Base-by-base conservation (phyloP, 1,140 invertebrate genomes). In the Protaetia brevitarsis region DNA sequence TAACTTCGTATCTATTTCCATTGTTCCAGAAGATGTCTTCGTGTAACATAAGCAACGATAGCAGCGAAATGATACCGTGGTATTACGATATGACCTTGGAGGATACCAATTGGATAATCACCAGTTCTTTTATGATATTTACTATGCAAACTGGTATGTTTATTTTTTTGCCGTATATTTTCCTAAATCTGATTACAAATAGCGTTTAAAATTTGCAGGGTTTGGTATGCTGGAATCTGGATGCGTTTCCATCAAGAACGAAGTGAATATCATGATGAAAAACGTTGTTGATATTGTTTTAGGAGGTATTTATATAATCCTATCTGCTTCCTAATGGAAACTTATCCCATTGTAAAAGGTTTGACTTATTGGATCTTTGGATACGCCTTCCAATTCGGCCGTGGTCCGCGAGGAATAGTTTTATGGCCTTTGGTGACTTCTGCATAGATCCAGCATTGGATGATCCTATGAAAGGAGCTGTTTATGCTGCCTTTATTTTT, bases 231-330 rank as follows among this genome's bases (percentile, higher is more conserved):
- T 97, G 61, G 94, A 97, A 77, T 94, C 92, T 0, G 95, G 95
- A 4, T 94, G 92, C 71, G 94, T 96, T 0, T 94, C 92, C 0
- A 84, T 93, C 27, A 97, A 96, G 80, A 96, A 96, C 74, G 95
- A 96, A 83, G 93, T 95, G 0, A 96, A 96, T 73, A 96, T 96
- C n/a, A 96, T 96, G 94, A 94, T 96, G 90, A 96, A 96, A 78
- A 97, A 97, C 74, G 88, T 95, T 0, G 91, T 93, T 0, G 94
- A 97, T 70, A 93, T 97, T 61, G 91, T 95, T 7, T 83, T 97
- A 2, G 95, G 95, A 11, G 95, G 86, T 84, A 71, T 79, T 41
- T 65, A 29, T 56, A 34, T 51, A 10, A 19, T 51, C 0, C 11
- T 21, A 21, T 13, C 13, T 19, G 3, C 2, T 45, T 45, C 7